A percentile compares a stretch with the other conserved stretches of the same genome.
phyloP scores from a whole-genome alignment of 1,140 invertebrate genomes.

The Drosophila ficusphila region DNA sequence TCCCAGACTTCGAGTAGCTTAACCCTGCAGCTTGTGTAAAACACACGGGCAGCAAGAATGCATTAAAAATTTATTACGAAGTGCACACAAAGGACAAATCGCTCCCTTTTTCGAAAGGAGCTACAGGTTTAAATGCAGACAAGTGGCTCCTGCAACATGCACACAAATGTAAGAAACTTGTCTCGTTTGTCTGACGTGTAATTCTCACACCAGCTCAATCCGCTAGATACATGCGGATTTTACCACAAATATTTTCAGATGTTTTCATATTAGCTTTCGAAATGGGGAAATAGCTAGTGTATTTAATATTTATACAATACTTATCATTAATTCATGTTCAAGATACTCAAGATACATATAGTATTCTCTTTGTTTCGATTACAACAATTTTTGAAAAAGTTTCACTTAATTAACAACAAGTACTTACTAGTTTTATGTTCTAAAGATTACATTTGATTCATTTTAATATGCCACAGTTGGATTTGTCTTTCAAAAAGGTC shows the following conservation, averaged over 20 bases:
- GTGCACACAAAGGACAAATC: conserved; percentile 37
- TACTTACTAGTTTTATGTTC: not conserved
- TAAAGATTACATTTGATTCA: not conserved
- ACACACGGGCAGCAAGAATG: conserved; percentile 43
- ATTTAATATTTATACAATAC: too few species aligned
- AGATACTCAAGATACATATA: not conserved
- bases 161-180: conserved; percentile 59
- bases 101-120: not conserved
- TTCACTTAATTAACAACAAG: not conserved
- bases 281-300: not conserved
- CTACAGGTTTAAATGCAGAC: conserved; percentile 8
- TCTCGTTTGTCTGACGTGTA: conserved; percentile 18
- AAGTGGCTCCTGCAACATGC: conserved; percentile 33
- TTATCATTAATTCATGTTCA: too few species aligned
- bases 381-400: not conserved
- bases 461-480: not conserved
- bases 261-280: not conserved
- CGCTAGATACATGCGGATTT: conserved; percentile 3
- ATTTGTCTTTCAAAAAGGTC: not conserved
- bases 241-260: conserved; percentile 33
- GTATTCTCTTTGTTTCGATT: not conserved
- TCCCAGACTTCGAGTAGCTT: conserved; percentile 6
- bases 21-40: conserved; percentile 19
- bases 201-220: not conserved
- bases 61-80: conserved; percentile 78